phyloP scores from a whole-genome alignment of 2,888 invertebrate genomes.

The Erebia palarica region DNA sequence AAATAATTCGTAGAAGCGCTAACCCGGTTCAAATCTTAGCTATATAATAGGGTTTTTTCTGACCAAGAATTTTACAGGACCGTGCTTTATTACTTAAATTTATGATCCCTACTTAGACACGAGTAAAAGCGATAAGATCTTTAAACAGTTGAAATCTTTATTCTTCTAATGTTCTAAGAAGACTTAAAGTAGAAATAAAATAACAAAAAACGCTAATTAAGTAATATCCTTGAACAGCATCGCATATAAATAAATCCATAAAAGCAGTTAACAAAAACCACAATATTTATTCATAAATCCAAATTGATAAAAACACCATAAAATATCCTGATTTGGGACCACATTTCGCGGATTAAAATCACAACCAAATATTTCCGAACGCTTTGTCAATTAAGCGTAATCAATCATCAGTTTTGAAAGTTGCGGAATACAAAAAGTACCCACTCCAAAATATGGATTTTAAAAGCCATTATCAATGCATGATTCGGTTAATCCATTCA shows the following conservation, averaged over 20 bases:
- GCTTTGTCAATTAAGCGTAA: constrained; percentile 24
- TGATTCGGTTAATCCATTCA: constrained; percentile 63
- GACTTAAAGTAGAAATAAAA: not conserved
- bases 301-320: constrained; percentile 9
- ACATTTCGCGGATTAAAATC: constrained; percentile 20
- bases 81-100: not conserved
- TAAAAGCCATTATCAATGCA: constrained; percentile 58
- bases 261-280: not conserved
- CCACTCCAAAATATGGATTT: constrained; percentile 46
- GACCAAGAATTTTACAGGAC: not conserved
- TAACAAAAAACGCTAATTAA: too few species aligned
- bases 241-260: not conserved
- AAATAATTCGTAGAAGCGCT: constrained; percentile 94
- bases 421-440: constrained; percentile 30
- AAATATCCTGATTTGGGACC: constrained; percentile 1
- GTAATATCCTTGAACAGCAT: too few species aligned
- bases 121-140: not conserved
- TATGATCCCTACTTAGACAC: not conserved
- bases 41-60: not conserved
- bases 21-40: constrained; percentile 90
- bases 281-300: not conserved
- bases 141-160: not conserved
- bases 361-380: constrained; percentile 23
- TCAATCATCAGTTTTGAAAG: constrained; percentile 28
- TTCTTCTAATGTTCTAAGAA: not conserved